These are phyloP conservation scores for Nephrotoma appendiculata DNA, from an alignment of 2,888 invertebrate species.

Conservation along the genomic window DNA sequence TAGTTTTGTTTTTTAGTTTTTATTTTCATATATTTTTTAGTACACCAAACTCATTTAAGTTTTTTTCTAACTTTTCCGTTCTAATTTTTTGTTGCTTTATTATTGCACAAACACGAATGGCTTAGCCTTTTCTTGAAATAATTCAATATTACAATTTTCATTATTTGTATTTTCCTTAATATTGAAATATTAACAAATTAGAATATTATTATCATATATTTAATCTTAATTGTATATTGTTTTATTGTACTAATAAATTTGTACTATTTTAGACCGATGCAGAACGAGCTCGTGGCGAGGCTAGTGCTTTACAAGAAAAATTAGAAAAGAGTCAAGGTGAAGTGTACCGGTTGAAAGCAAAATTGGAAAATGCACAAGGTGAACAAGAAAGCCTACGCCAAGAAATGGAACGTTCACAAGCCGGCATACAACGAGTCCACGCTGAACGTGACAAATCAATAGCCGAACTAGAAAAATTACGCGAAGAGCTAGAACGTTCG, in stretches of 20 bases:
- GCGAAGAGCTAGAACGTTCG: slow-evolving; percentile 77
- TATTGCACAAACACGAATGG: not conserved
- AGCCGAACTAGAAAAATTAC: slow-evolving; percentile 69
- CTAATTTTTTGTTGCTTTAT: not conserved
- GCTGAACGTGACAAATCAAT: slow-evolving; percentile 78
- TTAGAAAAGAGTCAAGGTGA: slow-evolving; percentile 90
- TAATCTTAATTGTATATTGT: not conserved
- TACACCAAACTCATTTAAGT: not conserved
- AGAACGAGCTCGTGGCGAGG: slow-evolving; percentile 71
- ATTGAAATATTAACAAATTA: slow-evolving; percentile 14
- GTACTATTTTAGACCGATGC: slow-evolving; percentile 46
- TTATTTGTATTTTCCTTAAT: slow-evolving; percentile 11
- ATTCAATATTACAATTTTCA: not conserved
- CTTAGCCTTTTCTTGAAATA: not conserved
- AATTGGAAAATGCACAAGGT: slow-evolving; percentile 87
- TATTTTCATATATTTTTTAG: not conserved
- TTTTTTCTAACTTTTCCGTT: not conserved
- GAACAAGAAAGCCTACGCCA: slow-evolving; percentile 87
- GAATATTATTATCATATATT: not conserved
- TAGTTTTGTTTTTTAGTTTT: not conserved
- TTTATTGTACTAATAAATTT: not conserved
- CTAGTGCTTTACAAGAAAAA: slow-evolving; percentile 77
- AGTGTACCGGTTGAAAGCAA: slow-evolving; percentile 84
- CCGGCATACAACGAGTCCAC: slow-evolving; percentile 68
- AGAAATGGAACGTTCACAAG: slow-evolving; percentile 77